Evolutionary conservation across 2,113 vertebrate genomes (phyloP).

Genomic region (Phaethon lepturus): DNA sequence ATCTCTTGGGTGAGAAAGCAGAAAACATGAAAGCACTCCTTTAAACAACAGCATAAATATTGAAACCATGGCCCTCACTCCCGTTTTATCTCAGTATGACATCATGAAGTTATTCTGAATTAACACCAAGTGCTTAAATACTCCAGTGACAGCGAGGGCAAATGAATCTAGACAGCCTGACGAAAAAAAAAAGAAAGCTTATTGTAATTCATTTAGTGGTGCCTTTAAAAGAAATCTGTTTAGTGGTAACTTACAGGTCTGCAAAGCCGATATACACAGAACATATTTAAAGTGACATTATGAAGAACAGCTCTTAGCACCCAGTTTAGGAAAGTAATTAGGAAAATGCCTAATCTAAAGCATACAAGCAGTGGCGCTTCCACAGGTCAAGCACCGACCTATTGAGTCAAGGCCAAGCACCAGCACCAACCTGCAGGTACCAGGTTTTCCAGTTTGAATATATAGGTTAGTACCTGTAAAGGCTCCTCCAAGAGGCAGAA

Average conservation of each 20-base stretch:
- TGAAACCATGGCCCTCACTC: background rate
- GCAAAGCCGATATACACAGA: background rate
- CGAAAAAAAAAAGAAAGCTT: background rate
- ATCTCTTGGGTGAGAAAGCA: accelerated
- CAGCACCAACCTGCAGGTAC: background rate
- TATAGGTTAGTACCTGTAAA: background rate
- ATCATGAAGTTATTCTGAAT: background rate
- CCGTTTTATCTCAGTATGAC: background rate
- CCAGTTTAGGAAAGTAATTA: background rate
- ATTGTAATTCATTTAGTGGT: conserved; percentile 6
- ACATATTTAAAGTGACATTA: background rate
- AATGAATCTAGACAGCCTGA: background rate
- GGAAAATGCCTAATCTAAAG: background rate
- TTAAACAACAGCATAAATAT: background rate
- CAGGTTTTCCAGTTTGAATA: background rate
- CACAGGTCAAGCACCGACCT: background rate
- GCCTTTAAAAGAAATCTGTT: conserved; percentile 15
- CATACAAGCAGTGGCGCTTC: background rate
- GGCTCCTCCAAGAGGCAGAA: background rate
- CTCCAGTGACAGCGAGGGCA: background rate
- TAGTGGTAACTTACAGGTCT: background rate
- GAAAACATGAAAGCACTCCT: background rate
- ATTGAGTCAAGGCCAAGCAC: background rate
- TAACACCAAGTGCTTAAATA: background rate
- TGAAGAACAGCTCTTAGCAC: background rate